A percentile compares a stretch with the other conserved stretches of the same genome.
Evolutionary conservation across 2,888 invertebrate genomes (phyloP).

Genomic region (Oxytorus armatus): DNA sequence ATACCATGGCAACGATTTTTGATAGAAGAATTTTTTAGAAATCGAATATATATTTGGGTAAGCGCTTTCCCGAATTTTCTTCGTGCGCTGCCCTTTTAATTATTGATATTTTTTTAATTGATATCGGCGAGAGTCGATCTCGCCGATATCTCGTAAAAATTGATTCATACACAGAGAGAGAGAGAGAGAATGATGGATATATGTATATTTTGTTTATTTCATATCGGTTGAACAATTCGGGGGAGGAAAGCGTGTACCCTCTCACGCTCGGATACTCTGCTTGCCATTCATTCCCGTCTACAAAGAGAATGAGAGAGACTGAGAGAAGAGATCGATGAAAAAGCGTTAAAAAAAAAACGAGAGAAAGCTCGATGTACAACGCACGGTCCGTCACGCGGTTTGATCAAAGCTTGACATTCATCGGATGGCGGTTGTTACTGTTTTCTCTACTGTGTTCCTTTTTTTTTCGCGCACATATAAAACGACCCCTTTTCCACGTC

Average conservation of each 20-base stretch:
- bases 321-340: slow-evolving; percentile 19
- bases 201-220: slow-evolving; percentile 38
- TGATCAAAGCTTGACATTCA: slow-evolving; percentile 58
- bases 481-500: slow-evolving; percentile 37
- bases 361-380: slow-evolving; percentile 11
- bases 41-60: too few relatives aligned
- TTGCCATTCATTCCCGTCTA: slow-evolving; percentile 33
- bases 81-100: too few relatives aligned
- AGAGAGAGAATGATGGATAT: not conserved
- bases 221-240: slow-evolving; percentile 17
- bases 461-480: slow-evolving; percentile 7
- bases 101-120: too few relatives aligned
- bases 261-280: slow-evolving; percentile 13
- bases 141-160: too few relatives aligned
- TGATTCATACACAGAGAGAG: too few relatives aligned
- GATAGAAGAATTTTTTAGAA: too few relatives aligned
- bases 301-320: slow-evolving; percentile 40
- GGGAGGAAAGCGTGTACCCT: slow-evolving; percentile 13
- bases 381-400: slow-evolving; percentile 30
- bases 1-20: too few relatives aligned
- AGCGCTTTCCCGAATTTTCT: too few relatives aligned
- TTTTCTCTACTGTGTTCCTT: slow-evolving; percentile 26
- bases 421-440: slow-evolving; percentile 24
- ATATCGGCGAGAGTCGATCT: too few relatives aligned
- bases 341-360: slow-evolving; percentile 8